Conservation (phyloP, 2,113 vertebrate genomes). For the Otolemur garnettii region DNA sequence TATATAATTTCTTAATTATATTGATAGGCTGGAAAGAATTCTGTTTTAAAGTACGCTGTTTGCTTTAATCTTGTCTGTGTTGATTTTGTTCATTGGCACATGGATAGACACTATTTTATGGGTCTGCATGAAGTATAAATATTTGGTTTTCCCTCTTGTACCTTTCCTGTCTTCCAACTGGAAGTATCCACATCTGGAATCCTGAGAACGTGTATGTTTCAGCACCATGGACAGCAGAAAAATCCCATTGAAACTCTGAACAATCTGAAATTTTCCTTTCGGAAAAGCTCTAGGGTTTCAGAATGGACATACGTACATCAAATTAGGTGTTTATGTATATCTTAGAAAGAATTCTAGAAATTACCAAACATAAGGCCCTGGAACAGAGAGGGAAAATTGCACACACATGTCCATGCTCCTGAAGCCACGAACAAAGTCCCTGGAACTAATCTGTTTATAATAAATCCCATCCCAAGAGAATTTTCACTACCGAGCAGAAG, state of each 20-base stretch:
- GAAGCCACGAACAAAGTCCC: constrained; percentile 20
- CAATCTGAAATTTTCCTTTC: background rate
- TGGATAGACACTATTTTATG: background rate
- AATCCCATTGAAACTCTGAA: background rate
- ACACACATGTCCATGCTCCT: background rate
- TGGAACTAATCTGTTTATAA: background rate
- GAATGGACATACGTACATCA: background rate
- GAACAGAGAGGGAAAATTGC: background rate
- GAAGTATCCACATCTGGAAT: background rate
- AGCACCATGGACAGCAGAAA: constrained; percentile 69
- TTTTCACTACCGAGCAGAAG: background rate
- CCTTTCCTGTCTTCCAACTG: background rate
- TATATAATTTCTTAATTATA: background rate
- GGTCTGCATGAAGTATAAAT: background rate
- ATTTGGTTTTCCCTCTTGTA: background rate
- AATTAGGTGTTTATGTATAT: background rate
- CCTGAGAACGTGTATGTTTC: background rate
- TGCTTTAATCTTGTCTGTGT: background rate
- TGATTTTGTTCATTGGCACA: background rate
- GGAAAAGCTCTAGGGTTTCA: background rate
- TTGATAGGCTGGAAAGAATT: too few species aligned
- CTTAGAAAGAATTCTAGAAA: constrained; percentile 5
- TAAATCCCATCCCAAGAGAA: background rate
- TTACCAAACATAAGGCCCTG: background rate
- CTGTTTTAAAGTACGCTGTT: background rate